Evolutionary conservation across 2,888 invertebrate species (phyloP).

Genomic region (Dusona sp.): DNA sequence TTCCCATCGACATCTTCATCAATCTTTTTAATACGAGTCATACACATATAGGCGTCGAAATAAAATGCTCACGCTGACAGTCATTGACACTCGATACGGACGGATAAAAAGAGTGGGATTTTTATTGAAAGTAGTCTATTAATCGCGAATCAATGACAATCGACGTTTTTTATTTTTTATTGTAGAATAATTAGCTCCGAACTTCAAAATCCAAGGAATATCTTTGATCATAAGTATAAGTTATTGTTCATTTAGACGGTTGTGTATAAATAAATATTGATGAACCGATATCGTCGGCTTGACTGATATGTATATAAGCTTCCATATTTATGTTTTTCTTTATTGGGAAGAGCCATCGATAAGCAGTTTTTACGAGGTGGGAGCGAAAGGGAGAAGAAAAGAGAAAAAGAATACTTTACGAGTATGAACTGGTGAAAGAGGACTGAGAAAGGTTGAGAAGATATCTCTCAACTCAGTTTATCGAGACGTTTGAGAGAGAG

Average conservation of each 20-base stretch:
- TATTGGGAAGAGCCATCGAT: conserved; percentile 45
- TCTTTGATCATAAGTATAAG: conserved; percentile 28
- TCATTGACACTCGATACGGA: not conserved
- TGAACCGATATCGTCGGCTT: conserved; percentile 9
- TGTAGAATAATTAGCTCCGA: not conserved
- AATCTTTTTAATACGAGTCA: not conserved
- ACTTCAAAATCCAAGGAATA: not conserved
- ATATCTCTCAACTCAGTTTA: conserved; percentile 58
- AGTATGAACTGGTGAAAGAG: conserved; percentile 45
- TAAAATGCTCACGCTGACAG: not conserved
- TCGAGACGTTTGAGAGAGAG: conserved; percentile 53
- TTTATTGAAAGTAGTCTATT: not conserved
- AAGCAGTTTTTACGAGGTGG: conserved; percentile 28
- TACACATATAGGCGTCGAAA: not conserved
- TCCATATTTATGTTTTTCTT: conserved; percentile 62
- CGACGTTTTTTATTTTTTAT: not conserved
- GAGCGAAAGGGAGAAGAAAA: not conserved
- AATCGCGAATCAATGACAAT: not conserved
- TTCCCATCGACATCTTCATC: conserved; percentile 6
- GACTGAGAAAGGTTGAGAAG: conserved; percentile 15
- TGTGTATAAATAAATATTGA: conserved; percentile 43
- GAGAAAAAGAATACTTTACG: conserved; percentile 29
- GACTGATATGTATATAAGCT: conserved; percentile 14
- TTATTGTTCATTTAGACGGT: conserved; percentile 42
- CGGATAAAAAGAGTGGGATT: not conserved